These are phyloP conservation scores for Drosophila eohydei DNA, from an alignment of 2,888 invertebrate species.

Conservation along the genomic window DNA sequence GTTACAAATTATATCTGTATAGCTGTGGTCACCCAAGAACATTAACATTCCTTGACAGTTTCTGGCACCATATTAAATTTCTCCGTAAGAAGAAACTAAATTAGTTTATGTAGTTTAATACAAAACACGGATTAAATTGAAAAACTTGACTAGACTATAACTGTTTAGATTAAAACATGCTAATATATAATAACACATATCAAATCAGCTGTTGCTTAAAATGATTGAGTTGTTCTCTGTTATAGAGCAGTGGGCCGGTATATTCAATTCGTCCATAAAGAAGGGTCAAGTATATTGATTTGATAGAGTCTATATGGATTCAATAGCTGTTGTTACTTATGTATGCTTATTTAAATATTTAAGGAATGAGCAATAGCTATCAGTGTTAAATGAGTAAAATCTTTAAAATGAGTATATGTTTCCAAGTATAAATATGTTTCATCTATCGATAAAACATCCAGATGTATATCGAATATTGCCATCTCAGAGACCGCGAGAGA, in stretches of 20 bases:
- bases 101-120: not conserved
- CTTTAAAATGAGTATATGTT: not conserved
- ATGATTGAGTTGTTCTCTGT: not conserved
- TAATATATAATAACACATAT: not conserved
- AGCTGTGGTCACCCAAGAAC: constrained; percentile 22
- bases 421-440: not conserved
- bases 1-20: constrained; percentile 40
- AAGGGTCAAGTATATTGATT: not conserved
- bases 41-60: constrained; percentile 4
- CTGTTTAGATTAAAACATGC: not conserved
- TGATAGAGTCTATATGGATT: not conserved
- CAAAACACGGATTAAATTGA: not conserved
- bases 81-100: not conserved
- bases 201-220: constrained; percentile 9
- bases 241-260: not conserved
- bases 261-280: not conserved
- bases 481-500: too few relatives aligned
- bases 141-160: not conserved
- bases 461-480: not conserved
- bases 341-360: not conserved
- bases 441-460: not conserved
- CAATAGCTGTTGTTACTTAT: not conserved
- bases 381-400: not conserved
- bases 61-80: not conserved
- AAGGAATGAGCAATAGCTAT: too few relatives aligned